These are phyloP conservation scores for Chiridota heheva DNA, from an alignment of 35 echinoderm and acorn worm species.

Conservation along the genomic window DNA sequence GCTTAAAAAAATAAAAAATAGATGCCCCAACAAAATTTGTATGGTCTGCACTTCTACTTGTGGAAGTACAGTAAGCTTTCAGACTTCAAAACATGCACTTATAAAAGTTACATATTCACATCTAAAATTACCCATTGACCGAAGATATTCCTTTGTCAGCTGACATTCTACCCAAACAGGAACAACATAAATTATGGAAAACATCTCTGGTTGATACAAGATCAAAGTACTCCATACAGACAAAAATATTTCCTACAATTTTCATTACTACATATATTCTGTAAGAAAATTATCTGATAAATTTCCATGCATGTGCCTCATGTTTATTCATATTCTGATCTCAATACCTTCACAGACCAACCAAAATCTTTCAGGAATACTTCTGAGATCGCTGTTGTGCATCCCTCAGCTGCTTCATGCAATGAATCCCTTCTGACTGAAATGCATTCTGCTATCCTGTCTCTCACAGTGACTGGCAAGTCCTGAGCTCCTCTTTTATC, in stretches of 20 bases:
- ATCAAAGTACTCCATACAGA: background rate
- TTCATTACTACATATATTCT: background rate
- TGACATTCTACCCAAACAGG: background rate
- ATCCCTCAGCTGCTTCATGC: background rate
- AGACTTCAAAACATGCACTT: too few relatives aligned
- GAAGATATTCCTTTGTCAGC: too few relatives aligned
- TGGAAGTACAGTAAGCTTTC: too few relatives aligned
- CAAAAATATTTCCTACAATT: background rate
- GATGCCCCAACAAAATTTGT: too few relatives aligned
- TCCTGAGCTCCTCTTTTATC: too few relatives aligned
- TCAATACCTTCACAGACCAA: slow-evolving; percentile 25
- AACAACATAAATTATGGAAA: background rate
- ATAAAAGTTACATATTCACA: too few relatives aligned
- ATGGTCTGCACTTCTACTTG: too few relatives aligned
- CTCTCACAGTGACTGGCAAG: background rate
- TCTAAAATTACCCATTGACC: too few relatives aligned
- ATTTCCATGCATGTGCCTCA: background rate
- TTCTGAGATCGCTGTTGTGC: slow-evolving; percentile 30
- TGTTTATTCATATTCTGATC: background rate
- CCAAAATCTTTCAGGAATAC: slow-evolving; percentile 20
- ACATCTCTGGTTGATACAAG: background rate
- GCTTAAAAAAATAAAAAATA: too few relatives aligned
- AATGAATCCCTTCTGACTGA: slow-evolving; percentile 1
- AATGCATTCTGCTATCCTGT: slow-evolving; percentile 5
- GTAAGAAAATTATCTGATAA: background rate